Percentiles rank a stretch among this genome's conserved stretches.
Conservation (phyloP, 2,113 vertebrate genomes). For the Columba janthina region DNA sequence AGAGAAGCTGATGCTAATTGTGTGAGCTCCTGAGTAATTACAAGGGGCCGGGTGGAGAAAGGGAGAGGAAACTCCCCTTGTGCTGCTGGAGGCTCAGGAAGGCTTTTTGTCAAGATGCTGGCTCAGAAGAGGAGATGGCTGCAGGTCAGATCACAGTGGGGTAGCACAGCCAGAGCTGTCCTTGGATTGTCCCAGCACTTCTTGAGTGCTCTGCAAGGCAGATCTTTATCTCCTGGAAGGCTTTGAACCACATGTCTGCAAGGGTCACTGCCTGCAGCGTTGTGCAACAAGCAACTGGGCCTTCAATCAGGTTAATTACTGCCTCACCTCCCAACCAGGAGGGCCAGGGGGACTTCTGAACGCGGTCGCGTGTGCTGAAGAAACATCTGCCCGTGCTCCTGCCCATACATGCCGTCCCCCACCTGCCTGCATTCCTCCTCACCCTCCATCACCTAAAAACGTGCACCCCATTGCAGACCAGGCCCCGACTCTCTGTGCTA, state of each 20-base stretch:
- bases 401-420: constrained; percentile 9
- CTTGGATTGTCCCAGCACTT: background rate
- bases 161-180: background rate
- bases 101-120: background rate
- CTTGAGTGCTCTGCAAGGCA: background rate
- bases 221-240: background rate
- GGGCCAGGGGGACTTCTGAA: constrained; percentile 27
- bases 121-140: background rate
- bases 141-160: background rate
- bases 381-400: background rate
- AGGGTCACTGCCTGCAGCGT: background rate
- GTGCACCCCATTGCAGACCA: background rate
- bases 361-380: background rate
- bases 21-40: background rate
- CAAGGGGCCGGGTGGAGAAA: background rate
- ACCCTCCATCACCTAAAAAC: background rate
- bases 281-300: constrained; percentile 23
- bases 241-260: background rate
- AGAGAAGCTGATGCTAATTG: background rate
- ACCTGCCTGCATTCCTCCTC: constrained; percentile 18
- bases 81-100: background rate
- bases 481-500: fast-evolving
- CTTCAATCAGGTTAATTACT: constrained; percentile 35
- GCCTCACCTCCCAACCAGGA: background rate
- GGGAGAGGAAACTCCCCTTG: background rate